These are phyloP conservation scores for Marmota monax DNA, from an alignment of 2,113 vertebrate species.

Conservation along the genomic window DNA sequence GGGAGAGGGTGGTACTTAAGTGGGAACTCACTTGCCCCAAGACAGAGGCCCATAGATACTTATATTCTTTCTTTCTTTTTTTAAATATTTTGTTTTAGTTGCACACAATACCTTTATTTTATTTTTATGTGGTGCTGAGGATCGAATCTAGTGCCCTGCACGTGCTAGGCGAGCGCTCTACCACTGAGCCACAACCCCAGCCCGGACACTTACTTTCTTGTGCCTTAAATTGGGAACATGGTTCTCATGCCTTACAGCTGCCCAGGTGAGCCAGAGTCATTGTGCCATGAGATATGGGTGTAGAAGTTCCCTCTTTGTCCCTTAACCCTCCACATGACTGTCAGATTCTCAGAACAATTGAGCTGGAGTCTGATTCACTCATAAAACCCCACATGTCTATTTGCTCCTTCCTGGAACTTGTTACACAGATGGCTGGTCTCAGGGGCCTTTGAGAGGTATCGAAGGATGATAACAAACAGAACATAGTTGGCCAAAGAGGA, in stretches of 20 bases:
- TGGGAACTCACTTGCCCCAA: neutral
- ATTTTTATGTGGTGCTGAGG: no score
- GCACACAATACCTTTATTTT: no score
- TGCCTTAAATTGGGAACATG: neutral
- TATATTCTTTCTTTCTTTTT: no score
- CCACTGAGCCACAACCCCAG: no score
- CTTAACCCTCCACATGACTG: no score
- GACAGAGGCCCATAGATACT: neutral
- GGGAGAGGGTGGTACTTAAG: neutral
- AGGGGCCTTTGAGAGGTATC: neutral
- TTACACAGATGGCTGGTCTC: neutral
- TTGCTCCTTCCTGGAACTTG: neutral
- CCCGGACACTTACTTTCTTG: neutral
- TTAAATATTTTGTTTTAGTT: no score
- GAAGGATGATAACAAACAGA: neutral
- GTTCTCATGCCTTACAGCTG: neutral
- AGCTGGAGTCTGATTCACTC: neutral
- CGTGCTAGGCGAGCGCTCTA: no score
- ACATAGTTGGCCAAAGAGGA: neutral
- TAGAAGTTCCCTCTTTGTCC: neutral
- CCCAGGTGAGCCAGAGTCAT: neutral
- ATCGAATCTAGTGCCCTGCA: no score
- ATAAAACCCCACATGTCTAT: neutral
- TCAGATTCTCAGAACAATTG: no score
- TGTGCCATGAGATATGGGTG: rapidly evolving